phyloP scores from a whole-genome alignment of 2,797 vertebrate genomes.

The Sebastes nivosus region DNA sequence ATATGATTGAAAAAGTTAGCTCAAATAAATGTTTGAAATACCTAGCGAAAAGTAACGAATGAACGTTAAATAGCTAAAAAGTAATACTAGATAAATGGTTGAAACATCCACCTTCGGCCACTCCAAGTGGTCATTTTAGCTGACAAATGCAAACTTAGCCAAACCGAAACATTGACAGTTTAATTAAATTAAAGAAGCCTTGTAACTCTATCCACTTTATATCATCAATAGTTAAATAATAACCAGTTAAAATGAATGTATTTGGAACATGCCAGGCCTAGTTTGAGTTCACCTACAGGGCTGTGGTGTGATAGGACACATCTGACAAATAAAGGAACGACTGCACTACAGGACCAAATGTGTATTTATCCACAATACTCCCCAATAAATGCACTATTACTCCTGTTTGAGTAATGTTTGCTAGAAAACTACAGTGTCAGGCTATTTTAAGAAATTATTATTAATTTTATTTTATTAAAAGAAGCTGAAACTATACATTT shows the following conservation, averaged over 20 bases:
- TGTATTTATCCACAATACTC: neutral
- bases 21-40: too few species aligned
- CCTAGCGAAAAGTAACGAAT: too few species aligned
- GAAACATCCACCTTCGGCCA: neutral
- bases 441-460: too few species aligned
- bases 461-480: too few species aligned
- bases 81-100: neutral
- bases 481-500: too few species aligned
- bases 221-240: neutral
- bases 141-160: neutral
- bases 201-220: neutral
- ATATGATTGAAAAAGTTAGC: too few species aligned
- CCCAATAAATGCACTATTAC: neutral
- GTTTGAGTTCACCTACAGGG: neutral
- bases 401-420: too few species aligned
- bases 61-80: too few species aligned
- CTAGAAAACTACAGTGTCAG: too few species aligned
- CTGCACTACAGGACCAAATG: neutral
- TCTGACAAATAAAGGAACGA: neutral
- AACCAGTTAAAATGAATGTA: neutral
- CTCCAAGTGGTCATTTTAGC: rapidly evolving
- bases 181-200: neutral
- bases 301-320: neutral
- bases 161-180: neutral
- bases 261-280: neutral